A percentile compares a stretch with the other conserved stretches of the same genome.
Conservation (phyloP, 2,113 vertebrate genomes). For the Gallinago undulata region DNA sequence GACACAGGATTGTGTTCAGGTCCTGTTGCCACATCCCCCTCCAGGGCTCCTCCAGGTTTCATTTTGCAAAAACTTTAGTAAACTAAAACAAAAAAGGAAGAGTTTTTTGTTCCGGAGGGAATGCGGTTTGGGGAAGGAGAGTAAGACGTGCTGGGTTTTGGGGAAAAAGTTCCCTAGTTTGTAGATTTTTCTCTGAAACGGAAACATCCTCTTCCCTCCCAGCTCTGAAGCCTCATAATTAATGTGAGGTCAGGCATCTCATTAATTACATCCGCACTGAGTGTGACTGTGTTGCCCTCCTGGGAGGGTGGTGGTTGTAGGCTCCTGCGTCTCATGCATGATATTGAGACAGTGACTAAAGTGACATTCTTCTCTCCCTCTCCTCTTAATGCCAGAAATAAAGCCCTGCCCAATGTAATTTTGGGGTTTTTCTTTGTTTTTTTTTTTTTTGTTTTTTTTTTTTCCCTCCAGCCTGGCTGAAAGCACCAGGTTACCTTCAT, state of each 20-base stretch:
- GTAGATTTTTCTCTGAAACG: neutral
- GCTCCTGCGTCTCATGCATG: fast-evolving
- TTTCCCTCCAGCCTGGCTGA: neutral
- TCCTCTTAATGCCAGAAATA: neutral
- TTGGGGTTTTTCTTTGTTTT: fast-evolving
- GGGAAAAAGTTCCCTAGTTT: neutral
- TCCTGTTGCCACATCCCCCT: neutral
- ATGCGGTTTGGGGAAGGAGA: neutral
- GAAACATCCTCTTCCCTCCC: neutral
- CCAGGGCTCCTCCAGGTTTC: neutral
- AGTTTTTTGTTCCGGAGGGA: neutral
- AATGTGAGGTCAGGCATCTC: neutral
- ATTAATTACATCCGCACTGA: neutral
- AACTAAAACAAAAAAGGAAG: neutral
- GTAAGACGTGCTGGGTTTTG: fast-evolving
- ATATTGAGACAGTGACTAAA: fast-evolving
- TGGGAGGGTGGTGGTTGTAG: neutral
- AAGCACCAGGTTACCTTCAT: fast-evolving
- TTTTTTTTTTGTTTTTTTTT: fast-evolving
- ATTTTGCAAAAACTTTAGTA: neutral
- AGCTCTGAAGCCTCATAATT: neutral
- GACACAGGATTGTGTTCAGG: fast-evolving
- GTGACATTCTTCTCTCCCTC: neutral
- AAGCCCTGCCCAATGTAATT: fast-evolving
- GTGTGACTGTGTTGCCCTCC: neutral